These are phyloP conservation scores for Turdus rufiventris DNA, from an alignment of 2,113 vertebrate species.

Conservation along the genomic window DNA sequence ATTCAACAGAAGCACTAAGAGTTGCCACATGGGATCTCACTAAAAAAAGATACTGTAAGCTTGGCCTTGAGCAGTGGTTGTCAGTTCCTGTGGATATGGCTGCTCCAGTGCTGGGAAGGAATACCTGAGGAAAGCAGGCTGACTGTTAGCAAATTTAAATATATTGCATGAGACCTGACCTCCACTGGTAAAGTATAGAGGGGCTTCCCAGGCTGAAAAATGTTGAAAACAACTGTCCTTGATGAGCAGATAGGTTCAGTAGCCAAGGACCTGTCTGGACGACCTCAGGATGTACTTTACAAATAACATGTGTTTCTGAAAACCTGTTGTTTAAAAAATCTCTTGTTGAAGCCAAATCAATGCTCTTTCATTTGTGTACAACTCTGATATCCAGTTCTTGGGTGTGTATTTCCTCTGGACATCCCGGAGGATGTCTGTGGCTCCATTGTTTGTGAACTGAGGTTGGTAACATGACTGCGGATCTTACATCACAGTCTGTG, in stretches of 20 bases:
- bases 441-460: constrained; percentile 1
- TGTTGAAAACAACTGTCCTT: neutral
- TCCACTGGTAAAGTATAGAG: neutral
- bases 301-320: constrained; percentile 40
- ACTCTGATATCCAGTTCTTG: constrained; percentile 28
- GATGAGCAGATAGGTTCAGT: neutral
- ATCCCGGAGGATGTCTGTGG: constrained; percentile 47
- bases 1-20: neutral
- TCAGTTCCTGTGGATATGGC: neutral
- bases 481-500: neutral
- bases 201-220: neutral
- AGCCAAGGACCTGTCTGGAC: neutral
- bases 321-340: constrained; percentile 32
- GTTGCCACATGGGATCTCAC: neutral
- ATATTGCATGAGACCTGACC: neutral
- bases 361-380: constrained; percentile 37
- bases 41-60: neutral
- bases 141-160: neutral
- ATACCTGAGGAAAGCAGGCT: neutral
- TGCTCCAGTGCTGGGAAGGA: neutral
- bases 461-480: neutral
- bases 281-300: neutral
- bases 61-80: neutral
- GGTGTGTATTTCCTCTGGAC: constrained; percentile 65
- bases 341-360: constrained; percentile 12